Evolutionary conservation across 2,113 vertebrate species (phyloP), one percentile per base, ranked within the genome.

Genomic region (Equus przewalskii): DNA sequence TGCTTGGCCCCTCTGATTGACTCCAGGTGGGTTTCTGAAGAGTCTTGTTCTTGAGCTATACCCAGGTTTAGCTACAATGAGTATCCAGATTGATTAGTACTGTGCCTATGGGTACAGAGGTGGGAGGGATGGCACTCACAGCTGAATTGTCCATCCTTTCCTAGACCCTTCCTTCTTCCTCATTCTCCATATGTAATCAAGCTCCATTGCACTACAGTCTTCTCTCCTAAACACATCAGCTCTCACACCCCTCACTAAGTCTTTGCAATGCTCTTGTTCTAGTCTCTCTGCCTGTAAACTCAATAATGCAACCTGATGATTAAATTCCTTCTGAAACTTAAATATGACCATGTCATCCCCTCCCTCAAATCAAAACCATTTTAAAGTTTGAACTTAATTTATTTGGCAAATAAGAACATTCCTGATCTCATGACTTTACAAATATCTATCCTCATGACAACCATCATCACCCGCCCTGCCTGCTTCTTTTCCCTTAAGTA

Each of bases 291-390:
- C 26, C 18, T 54, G 10, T 83, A 69, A 80, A 69, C 6, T 83
- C 28, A 93, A 4, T 75, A 94, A 91, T 46, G 49, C 2, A 60
- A 44, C 4, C 36, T 60, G 36, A 58, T 72, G 41, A 93, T 86
- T 81, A 64, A 15, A 80, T 64, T 54, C 56, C 80, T 96, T 83
- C 46, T 69, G 26, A 94, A 93, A 95, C 95, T 22, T 91, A 80
- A 69, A 75, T 80, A 92, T 65, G 58, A 56, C 12, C 7, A n/a
- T 81, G 51, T 33, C 6, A 65, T 18, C 7, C 41, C 8, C 21
- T 73, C 22, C 2, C 0, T 14, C 11, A 75, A 89, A 19, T 78
- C 19, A 88, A 73, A 96, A 90, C 3, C 19, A 30, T 51, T 73
- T 28, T 65, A 46, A 82, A 80, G 54, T 79, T 36, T 19, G n/a